A percentile compares a stretch with the other conserved stretches of the same genome.
These are phyloP conservation scores for Ammodramus savannarum DNA, from an alignment of 2,113 vertebrate species.

Conservation along the genomic window DNA sequence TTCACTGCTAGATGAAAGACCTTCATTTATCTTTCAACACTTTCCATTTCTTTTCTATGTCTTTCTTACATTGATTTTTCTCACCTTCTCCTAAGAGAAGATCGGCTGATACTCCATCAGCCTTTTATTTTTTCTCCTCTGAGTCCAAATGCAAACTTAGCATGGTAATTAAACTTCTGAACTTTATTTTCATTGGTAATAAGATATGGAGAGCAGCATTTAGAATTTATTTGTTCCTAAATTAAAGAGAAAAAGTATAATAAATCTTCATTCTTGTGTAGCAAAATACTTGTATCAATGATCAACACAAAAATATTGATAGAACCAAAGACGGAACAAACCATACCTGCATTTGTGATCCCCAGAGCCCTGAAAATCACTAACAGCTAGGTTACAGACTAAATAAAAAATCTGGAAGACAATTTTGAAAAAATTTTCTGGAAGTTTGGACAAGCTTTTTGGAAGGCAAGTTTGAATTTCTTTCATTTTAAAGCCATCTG, in stretches of 20 bases:
- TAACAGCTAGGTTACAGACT: background rate
- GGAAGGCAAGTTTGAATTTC: background rate
- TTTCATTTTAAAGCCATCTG: background rate
- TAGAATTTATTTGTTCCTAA: background rate
- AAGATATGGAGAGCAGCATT: background rate
- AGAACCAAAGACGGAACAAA: background rate
- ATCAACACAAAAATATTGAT: background rate
- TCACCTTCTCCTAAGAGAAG: background rate
- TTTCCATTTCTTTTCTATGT: slow-evolving; percentile 17
- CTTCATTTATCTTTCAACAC: slow-evolving; percentile 36
- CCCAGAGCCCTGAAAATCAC: background rate
- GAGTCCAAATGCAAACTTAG: background rate
- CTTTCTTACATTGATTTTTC: slow-evolving; percentile 9
- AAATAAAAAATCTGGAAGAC: background rate
- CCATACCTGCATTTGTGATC: background rate
- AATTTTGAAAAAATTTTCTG: background rate
- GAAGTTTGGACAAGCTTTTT: background rate
- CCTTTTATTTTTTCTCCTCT: background rate
- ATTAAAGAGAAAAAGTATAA: background rate
- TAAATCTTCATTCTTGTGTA: background rate
- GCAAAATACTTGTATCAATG: background rate
- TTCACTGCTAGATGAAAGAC: slow-evolving; percentile 2
- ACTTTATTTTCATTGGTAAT: background rate
- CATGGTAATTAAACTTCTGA: background rate
- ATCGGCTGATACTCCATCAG: background rate